These are phyloP conservation scores for Stegodyphus mimosarum DNA, from an alignment of 1,140 invertebrate genomes.

Conservation along the genomic window DNA sequence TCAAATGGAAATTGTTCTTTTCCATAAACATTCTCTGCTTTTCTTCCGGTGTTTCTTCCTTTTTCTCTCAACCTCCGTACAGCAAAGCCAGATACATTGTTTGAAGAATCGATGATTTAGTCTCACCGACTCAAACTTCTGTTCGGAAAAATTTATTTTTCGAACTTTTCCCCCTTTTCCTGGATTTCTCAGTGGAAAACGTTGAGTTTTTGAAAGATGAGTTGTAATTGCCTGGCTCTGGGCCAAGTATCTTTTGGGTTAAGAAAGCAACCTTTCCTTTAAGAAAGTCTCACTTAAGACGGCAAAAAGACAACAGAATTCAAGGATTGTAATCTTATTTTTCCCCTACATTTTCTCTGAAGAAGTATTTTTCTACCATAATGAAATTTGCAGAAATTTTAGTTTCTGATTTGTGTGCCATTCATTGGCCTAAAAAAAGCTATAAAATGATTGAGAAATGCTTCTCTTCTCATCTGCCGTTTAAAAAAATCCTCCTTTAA, in stretches of 20 bases:
- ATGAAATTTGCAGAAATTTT: constrained; percentile 9
- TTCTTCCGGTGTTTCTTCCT: constrained; percentile 17
- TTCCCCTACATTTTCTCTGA: neutral
- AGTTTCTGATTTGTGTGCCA: too few relatives aligned
- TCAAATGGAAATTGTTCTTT: constrained; percentile 30
- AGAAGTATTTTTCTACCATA: constrained; percentile 34
- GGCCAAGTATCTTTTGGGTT: constrained; percentile 31
- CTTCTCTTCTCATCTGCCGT: too few relatives aligned
- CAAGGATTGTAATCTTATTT: constrained; percentile 5
- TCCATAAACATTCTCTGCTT: constrained; percentile 36
- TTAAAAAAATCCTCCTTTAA: too few relatives aligned
- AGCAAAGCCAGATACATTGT: constrained; percentile 56
- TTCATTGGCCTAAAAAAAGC: too few relatives aligned
- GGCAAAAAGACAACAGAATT: constrained; percentile 46
- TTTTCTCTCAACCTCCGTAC: constrained; percentile 12
- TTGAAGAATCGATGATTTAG: constrained; percentile 56
- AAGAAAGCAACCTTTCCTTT: constrained; percentile 36
- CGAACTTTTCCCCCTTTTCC: neutral
- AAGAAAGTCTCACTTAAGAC: constrained; percentile 38
- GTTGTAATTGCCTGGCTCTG: constrained; percentile 52
- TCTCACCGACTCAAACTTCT: constrained; percentile 43
- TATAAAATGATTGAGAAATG: too few relatives aligned
- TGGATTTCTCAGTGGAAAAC: constrained; percentile 37
- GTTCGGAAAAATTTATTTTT: constrained; percentile 13
- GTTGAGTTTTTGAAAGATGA: constrained; percentile 52